Evolutionary conservation across 2,113 vertebrate species (phyloP).

Genomic region (Megaleporinus macrocephalus): DNA sequence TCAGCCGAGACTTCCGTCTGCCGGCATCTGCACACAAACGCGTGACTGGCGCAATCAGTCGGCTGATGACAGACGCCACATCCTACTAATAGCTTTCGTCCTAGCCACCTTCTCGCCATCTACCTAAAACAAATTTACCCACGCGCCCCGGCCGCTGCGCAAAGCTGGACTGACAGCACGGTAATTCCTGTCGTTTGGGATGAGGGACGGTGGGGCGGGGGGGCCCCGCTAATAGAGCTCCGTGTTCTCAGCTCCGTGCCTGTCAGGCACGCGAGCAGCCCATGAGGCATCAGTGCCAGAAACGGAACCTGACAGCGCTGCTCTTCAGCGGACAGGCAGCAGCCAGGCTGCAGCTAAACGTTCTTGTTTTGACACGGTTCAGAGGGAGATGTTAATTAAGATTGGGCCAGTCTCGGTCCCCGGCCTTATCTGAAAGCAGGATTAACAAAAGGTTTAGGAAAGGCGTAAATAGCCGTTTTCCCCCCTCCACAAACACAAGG

Average conservation of each 20-base stretch:
- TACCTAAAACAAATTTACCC: slow-evolving; percentile 45
- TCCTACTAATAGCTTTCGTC: slow-evolving; percentile 19
- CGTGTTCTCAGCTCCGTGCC: slow-evolving; percentile 31
- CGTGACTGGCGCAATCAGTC: slow-evolving; percentile 53
- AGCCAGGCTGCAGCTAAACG: slow-evolving; percentile 24
- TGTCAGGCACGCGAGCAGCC: slow-evolving; percentile 37
- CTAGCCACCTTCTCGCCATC: slow-evolving; percentile 21
- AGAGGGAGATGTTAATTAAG: slow-evolving; percentile 63
- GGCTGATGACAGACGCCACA: slow-evolving; percentile 29
- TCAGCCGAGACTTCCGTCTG: background rate
- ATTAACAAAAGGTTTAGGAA: slow-evolving; percentile 52
- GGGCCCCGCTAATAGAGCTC: slow-evolving; percentile 33
- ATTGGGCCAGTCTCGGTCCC: slow-evolving; percentile 35
- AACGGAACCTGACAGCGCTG: slow-evolving; percentile 32
- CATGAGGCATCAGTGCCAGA: slow-evolving; percentile 18
- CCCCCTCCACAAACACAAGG: background rate
- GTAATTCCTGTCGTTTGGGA: slow-evolving; percentile 40
- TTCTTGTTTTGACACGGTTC: slow-evolving; percentile 54
- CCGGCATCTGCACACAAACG: slow-evolving; percentile 55
- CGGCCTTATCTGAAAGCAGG: slow-evolving; percentile 51
- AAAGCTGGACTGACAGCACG: slow-evolving; percentile 50
- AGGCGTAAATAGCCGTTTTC: slow-evolving; percentile 48
- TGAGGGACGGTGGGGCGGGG: slow-evolving; percentile 1
- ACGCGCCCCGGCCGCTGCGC: slow-evolving; percentile 32
- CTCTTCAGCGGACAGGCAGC: slow-evolving; percentile 48